Percentiles rank a stretch among this genome's conserved stretches.
These are phyloP conservation scores for Cryptomyrus ogoouensis DNA, from an alignment of 2,113 vertebrate genomes.

Conservation along the genomic window DNA sequence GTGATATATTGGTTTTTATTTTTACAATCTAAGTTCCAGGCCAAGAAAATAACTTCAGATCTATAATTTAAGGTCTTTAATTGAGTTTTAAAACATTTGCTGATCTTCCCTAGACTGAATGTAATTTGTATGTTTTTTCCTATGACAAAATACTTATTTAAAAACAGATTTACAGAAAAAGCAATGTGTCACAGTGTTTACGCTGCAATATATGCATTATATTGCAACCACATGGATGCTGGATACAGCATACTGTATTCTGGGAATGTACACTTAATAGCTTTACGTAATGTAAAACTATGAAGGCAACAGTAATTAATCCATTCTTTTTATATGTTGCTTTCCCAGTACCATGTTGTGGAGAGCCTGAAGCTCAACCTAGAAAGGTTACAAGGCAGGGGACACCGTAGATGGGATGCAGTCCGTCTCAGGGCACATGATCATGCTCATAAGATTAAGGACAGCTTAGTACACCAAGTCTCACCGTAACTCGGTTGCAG, in stretches of 20 bases:
- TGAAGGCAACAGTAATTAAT: neutral
- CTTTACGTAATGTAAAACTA: neutral
- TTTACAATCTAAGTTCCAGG: neutral
- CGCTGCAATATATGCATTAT: neutral
- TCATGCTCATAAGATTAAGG: too few species aligned
- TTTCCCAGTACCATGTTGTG: neutral
- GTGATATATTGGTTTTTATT: neutral
- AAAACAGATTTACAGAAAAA: neutral
- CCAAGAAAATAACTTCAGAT: neutral
- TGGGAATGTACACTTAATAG: neutral
- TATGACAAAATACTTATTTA: neutral
- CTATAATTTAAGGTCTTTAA: conserved; percentile 2
- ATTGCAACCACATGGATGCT: neutral
- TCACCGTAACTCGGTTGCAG: too few species aligned
- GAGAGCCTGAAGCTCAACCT: neutral
- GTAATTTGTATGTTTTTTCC: neutral
- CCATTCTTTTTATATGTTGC: neutral
- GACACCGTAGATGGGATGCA: neutral
- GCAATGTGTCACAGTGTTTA: neutral
- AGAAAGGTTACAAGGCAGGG: neutral
- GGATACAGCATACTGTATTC: neutral
- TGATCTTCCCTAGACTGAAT: neutral
- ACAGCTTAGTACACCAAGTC: too few species aligned
- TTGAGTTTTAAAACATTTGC: neutral
- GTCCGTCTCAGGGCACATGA: neutral